Conservation (phyloP, 2,797 vertebrate genomes). For the Schizothorax lantsangensis region DNA sequence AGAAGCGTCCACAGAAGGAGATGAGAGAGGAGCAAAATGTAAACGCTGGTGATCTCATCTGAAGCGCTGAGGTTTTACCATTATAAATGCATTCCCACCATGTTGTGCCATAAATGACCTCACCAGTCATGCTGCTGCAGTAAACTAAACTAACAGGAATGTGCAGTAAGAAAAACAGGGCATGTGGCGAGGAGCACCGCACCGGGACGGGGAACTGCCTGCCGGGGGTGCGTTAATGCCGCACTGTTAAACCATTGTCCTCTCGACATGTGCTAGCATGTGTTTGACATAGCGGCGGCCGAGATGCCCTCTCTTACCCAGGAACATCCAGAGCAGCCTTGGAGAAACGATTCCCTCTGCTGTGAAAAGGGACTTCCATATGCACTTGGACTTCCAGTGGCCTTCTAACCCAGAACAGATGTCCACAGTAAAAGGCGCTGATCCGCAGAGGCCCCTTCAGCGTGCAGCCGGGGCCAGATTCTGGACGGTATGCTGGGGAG, state of each 20-base stretch:
- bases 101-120: slow-evolving; percentile 89
- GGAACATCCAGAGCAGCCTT: slow-evolving; percentile 75
- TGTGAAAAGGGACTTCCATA: slow-evolving; percentile 89
- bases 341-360: slow-evolving; percentile 79
- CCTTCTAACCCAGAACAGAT: slow-evolving; percentile 92
- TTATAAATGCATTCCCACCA: slow-evolving; percentile 88
- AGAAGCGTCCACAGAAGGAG: slow-evolving; percentile 41
- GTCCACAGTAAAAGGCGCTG: slow-evolving; percentile 88
- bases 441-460: slow-evolving; percentile 81
- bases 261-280: slow-evolving; percentile 78
- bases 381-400: slow-evolving; percentile 82
- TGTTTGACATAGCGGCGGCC: slow-evolving; percentile 50
- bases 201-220: slow-evolving; percentile 73
- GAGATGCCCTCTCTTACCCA: slow-evolving; percentile 67
- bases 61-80: slow-evolving; percentile 80
- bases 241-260: slow-evolving; percentile 75
- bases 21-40: neutral
- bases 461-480: slow-evolving; percentile 71
- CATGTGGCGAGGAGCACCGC: slow-evolving; percentile 77
- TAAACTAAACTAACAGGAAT: slow-evolving; percentile 88
- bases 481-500: slow-evolving; percentile 59
- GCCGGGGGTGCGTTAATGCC: slow-evolving; percentile 83
- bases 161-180: slow-evolving; percentile 85
- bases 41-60: slow-evolving; percentile 78
- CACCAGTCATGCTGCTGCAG: slow-evolving; percentile 87